Evolutionary conservation across 2,888 invertebrate species (phyloP).

Genomic region (Theodoxus fluviatilis): DNA sequence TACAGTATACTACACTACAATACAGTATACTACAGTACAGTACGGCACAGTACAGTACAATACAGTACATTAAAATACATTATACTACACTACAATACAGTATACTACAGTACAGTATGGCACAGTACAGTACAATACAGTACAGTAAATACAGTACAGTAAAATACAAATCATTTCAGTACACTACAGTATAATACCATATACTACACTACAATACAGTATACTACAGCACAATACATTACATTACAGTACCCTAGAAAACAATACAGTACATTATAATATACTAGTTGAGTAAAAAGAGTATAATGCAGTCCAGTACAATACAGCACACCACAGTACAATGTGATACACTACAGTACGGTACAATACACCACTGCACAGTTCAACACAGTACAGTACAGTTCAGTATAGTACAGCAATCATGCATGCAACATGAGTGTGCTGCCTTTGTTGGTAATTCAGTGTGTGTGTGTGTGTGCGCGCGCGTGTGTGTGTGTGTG

Average conservation of each 20-base stretch:
- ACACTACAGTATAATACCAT: background rate
- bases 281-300: no score
- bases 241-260: background rate
- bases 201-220: slow-evolving; percentile 11
- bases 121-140: slow-evolving; percentile 13
- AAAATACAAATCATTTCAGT: slow-evolving; percentile 1
- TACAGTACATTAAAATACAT: background rate
- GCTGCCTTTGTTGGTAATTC: no score
- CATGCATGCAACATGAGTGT: no score
- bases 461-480: no score
- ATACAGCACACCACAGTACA: background rate
- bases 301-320: background rate
- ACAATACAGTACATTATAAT: slow-evolving; percentile 8
- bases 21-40: slow-evolving; percentile 1
- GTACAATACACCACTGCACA: background rate
- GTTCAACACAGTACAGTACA: background rate
- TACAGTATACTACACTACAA: background rate
- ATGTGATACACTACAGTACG: background rate
- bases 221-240: slow-evolving; percentile 4
- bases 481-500: no score
- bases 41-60: slow-evolving; percentile 9
- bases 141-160: background rate
- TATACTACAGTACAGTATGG: background rate
- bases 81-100: slow-evolving; percentile 10
- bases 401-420: background rate